phyloP scores from a whole-genome alignment of 1,140 invertebrate species.

The Batillaria attramentaria region DNA sequence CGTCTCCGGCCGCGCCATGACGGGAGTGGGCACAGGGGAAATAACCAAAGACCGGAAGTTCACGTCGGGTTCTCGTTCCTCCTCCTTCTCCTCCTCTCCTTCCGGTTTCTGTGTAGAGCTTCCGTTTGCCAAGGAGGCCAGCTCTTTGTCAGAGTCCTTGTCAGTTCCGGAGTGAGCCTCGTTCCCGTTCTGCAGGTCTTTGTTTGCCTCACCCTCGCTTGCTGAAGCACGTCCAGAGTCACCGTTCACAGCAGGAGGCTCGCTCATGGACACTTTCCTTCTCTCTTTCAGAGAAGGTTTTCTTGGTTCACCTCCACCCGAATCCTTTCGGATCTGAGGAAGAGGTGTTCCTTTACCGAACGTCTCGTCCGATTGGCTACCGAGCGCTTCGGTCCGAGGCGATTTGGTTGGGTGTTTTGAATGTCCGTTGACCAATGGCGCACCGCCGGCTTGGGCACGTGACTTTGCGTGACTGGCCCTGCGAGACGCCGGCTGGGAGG shows the following conservation, averaged over 20 bases:
- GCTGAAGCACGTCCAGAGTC: neutral
- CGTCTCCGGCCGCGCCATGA: constrained; percentile 53
- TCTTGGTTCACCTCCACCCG: neutral
- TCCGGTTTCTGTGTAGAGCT: neutral
- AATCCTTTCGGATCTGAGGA: constrained; percentile 12
- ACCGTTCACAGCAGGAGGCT: neutral
- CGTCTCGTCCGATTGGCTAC: constrained; percentile 14
- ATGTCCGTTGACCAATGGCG: neutral
- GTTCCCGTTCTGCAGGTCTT: neutral
- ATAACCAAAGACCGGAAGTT: constrained; percentile 42
- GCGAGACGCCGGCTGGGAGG: neutral
- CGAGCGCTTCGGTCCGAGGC: neutral
- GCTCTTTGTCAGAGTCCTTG: neutral
- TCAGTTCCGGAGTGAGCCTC: neutral
- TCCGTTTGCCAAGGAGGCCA: neutral
- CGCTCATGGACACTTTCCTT: constrained; percentile 5
- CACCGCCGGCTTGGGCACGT: neutral
- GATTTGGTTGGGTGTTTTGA: neutral
- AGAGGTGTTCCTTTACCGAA: constrained; percentile 22
- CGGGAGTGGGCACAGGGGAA: constrained; percentile 27
- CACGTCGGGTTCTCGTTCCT: constrained; percentile 23
- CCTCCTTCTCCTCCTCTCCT: constrained; percentile 8
- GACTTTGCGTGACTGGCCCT: neutral
- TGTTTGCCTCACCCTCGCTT: neutral
- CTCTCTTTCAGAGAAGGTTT: constrained; percentile 4